These are phyloP conservation scores for Phodopus roborovskii DNA, from an alignment of 2,113 vertebrate species.

Conservation along the genomic window DNA sequence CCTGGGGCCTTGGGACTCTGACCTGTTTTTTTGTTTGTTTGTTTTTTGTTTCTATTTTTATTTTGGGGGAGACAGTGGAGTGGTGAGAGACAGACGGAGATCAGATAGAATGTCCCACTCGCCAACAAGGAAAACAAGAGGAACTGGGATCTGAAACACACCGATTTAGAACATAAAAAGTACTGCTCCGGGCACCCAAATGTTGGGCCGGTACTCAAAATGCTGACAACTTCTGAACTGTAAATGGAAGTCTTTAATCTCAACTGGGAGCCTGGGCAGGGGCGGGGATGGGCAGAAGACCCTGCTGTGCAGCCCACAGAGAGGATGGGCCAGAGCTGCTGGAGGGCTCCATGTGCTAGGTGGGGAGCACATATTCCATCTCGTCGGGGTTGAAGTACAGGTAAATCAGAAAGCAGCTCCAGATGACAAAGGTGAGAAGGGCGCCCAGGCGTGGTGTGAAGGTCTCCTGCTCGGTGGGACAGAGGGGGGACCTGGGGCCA, in stretches of 20 bases:
- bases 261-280: neutral
- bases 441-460: conserved; percentile 39
- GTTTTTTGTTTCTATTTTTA: too few relatives aligned
- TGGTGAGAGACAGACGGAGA: neutral
- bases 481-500: conserved; percentile 9
- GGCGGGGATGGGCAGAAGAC: neutral
- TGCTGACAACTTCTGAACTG: neutral
- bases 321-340: neutral
- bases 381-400: conserved; percentile 22
- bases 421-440: conserved; percentile 62
- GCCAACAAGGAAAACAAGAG: neutral
- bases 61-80: neutral
- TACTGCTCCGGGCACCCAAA: too few relatives aligned
- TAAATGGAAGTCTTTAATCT: conserved; percentile 71
- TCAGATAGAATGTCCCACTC: neutral
- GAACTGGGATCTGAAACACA: neutral
- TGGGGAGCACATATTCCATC: conserved; percentile 35
- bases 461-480: neutral
- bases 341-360: neutral
- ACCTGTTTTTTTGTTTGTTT: neutral
- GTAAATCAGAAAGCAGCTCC: conserved; percentile 74
- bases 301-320: neutral
- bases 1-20: neutral
- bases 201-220: neutral
- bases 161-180: neutral